Conservation (phyloP, 2,797 vertebrate species). For the Typhlichthys eigenmanni region DNA sequence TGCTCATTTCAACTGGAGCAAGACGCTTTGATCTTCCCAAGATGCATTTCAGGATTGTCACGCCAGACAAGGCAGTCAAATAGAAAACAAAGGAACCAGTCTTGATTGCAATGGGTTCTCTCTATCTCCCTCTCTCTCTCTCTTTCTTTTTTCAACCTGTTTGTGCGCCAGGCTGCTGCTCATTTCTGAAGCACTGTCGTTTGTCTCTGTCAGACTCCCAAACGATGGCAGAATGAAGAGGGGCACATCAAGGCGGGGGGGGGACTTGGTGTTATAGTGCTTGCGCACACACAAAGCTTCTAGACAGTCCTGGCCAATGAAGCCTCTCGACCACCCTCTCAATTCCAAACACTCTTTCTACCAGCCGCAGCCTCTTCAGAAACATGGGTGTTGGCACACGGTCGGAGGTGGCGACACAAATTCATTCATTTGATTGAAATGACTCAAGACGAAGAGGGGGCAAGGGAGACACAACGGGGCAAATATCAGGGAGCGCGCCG, state of each 20-base stretch:
- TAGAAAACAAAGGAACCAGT: slow-evolving; percentile 66
- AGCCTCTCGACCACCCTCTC: slow-evolving; percentile 43
- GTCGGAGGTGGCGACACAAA: slow-evolving; percentile 34
- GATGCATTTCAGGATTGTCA: slow-evolving; percentile 70
- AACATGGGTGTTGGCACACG: slow-evolving; percentile 22
- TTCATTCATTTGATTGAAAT: slow-evolving; percentile 73
- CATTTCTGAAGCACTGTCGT: slow-evolving; percentile 81
- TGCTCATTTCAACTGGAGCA: slow-evolving; percentile 53
- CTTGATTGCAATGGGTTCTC: slow-evolving; percentile 54
- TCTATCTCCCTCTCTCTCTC: too few relatives aligned
- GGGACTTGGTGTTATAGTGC: slow-evolving; percentile 46
- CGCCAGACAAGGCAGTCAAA: slow-evolving; percentile 59
- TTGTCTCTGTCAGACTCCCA: slow-evolving; percentile 83
- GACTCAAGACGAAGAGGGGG: slow-evolving; percentile 41
- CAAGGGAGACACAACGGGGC: slow-evolving; percentile 40
- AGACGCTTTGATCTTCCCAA: slow-evolving; percentile 46
- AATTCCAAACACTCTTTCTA: slow-evolving; percentile 8
- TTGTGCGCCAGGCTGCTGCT: slow-evolving; percentile 70
- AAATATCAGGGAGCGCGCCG: slow-evolving; percentile 76
- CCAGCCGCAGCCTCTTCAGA: slow-evolving; percentile 28
- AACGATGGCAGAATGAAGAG: slow-evolving; percentile 81
- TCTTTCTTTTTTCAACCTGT: slow-evolving; percentile 67
- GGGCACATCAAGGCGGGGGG: slow-evolving; percentile 75
- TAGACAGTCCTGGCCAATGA: slow-evolving; percentile 48
- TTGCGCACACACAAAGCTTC: slow-evolving; percentile 37